Conservation (phyloP, 2,888 invertebrate species). For the Rosalia funebris region DNA sequence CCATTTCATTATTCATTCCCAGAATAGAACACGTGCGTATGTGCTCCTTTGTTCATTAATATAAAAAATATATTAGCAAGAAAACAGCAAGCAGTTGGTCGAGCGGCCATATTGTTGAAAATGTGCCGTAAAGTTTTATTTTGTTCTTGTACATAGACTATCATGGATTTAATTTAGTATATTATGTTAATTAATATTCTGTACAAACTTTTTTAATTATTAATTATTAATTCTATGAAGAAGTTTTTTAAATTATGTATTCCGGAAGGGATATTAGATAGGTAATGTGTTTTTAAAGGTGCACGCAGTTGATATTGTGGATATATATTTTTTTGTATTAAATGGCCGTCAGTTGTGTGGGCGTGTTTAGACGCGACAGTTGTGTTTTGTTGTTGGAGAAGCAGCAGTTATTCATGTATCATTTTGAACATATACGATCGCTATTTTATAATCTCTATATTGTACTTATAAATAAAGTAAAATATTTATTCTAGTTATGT, state of each 20-base stretch:
- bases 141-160: constrained; percentile 42
- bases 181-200: constrained; percentile 47
- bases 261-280: constrained; percentile 41
- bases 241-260: constrained; percentile 48
- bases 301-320: constrained; percentile 35
- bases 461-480: constrained; percentile 27
- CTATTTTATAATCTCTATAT: constrained; percentile 26
- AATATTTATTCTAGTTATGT: constrained; percentile 36
- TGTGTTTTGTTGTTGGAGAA: neutral
- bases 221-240: constrained; percentile 51
- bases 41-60: constrained; percentile 9
- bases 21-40: constrained; percentile 11
- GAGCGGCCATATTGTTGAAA: constrained; percentile 34
- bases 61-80: neutral
- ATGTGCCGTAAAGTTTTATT: constrained; percentile 36
- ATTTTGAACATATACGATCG: constrained; percentile 32
- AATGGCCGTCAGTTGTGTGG: neutral
- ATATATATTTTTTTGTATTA: constrained; percentile 2
- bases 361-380: no score
- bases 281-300: constrained; percentile 42
- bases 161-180: constrained; percentile 34
- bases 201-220: constrained; percentile 53
- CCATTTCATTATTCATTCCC: constrained; percentile 8
- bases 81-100: constrained; percentile 24
- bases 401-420: constrained; percentile 14